Percentiles rank a stretch among this genome's conserved stretches.
Evolutionary conservation across 2,113 vertebrate species (phyloP).

Genomic region (Hiodon tergisus): DNA sequence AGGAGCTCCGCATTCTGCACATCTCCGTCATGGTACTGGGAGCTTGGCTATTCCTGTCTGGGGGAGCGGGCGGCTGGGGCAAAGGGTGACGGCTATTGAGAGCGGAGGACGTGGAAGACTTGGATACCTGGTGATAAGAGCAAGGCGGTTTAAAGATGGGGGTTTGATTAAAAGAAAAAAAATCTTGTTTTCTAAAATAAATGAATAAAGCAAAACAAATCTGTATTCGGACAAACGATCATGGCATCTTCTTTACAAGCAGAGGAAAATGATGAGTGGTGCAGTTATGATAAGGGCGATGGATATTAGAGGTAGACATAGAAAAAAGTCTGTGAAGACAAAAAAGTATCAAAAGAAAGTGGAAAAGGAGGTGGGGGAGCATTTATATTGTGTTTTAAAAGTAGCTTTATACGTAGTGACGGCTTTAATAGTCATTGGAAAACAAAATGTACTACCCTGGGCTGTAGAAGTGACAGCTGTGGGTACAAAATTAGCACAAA

Average conservation of each 20-base stretch:
- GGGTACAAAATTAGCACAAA: not conserved
- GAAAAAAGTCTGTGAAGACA: no score
- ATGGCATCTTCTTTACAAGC: no score
- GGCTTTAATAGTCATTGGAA: not conserved
- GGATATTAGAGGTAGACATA: no score
- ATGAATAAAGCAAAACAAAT: no score
- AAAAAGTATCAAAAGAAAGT: no score
- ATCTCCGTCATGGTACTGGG: constrained; percentile 91
- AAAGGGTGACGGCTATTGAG: not conserved
- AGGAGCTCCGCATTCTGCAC: constrained; percentile 93
- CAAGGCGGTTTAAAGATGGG: no score
- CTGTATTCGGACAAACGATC: no score
- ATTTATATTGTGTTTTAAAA: not conserved
- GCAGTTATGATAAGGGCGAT: no score
- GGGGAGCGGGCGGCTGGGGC: no score
- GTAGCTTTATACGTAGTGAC: not conserved
- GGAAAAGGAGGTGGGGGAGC: not conserved
- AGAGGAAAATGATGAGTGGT: no score
- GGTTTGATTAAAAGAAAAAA: no score
- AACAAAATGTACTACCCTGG: not conserved
- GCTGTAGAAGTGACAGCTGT: not conserved
- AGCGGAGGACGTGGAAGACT: not conserved
- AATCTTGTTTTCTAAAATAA: no score
- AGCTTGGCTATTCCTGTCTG: not conserved
- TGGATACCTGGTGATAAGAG: not conserved